These are phyloP conservation scores for Chloropsis cyanopogon DNA, from an alignment of 2,113 vertebrate species.

Conservation along the genomic window DNA sequence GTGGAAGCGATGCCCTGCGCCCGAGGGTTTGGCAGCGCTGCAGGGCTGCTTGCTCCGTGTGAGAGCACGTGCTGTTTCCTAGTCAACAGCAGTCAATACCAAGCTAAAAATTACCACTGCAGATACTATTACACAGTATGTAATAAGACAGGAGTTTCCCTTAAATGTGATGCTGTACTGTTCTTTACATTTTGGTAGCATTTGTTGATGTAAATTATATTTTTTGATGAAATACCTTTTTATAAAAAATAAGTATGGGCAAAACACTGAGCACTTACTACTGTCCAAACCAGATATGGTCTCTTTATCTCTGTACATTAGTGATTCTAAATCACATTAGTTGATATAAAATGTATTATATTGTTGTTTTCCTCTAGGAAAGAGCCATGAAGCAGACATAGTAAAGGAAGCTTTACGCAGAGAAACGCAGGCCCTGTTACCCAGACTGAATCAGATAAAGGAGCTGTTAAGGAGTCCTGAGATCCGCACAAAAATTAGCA, in stretches of 20 bases:
- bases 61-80: conserved; percentile 47
- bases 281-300: neutral
- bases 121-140: conserved; percentile 53
- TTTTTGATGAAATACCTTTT: conserved; percentile 72
- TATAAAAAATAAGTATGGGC: conserved; percentile 35
- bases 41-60: conserved; percentile 1
- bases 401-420: conserved; percentile 74
- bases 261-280: conserved; percentile 24
- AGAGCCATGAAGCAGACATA: conserved; percentile 70
- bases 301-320: conserved; percentile 14
- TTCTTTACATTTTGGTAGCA: conserved; percentile 66
- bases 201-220: conserved; percentile 66
- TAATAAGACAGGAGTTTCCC: conserved; percentile 33
- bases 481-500: conserved; percentile 74
- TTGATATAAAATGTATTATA: conserved; percentile 64
- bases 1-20: conserved; percentile 31
- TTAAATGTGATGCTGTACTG: conserved; percentile 14
- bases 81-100: conserved; percentile 42
- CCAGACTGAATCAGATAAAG: conserved; percentile 77
- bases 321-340: conserved; percentile 28
- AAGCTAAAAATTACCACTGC: conserved; percentile 54
- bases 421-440: conserved; percentile 72
- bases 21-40: neutral
- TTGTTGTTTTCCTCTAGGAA: conserved; percentile 75
- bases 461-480: conserved; percentile 75